A percentile compares a stretch with the other conserved stretches of the same genome.
phyloP scores from a whole-genome alignment of 1,140 invertebrate genomes.

The Dendrolimus kikuchii region DNA sequence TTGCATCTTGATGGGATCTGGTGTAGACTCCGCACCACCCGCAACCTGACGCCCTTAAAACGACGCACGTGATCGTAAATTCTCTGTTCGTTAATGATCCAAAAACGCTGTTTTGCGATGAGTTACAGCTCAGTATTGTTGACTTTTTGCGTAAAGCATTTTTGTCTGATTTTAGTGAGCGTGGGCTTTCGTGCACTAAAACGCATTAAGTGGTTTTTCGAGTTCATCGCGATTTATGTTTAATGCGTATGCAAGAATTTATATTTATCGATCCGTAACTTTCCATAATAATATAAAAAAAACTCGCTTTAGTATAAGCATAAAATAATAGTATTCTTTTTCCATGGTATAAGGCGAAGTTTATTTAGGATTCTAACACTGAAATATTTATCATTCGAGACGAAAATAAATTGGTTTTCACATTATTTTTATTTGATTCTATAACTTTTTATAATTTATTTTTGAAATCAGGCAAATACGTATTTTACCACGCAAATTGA shows the following conservation, averaged over 20 bases:
- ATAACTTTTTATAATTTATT: too few relatives aligned
- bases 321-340: not conserved
- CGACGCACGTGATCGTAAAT: slow-evolving; percentile 55
- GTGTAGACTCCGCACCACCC: slow-evolving; percentile 13
- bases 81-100: slow-evolving; percentile 51
- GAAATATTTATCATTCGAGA: too few relatives aligned
- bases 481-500: too few relatives aligned
- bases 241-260: slow-evolving; percentile 35
- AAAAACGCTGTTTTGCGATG: slow-evolving; percentile 40
- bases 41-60: slow-evolving; percentile 19
- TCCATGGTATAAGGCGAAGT: too few relatives aligned
- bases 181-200: slow-evolving; percentile 40
- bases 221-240: slow-evolving; percentile 46
- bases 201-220: slow-evolving; percentile 47
- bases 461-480: too few relatives aligned
- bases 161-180: slow-evolving; percentile 42
- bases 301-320: slow-evolving; percentile 27
- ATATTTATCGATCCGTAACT: slow-evolving; percentile 10
- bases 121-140: slow-evolving; percentile 49
- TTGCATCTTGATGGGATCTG: slow-evolving; percentile 42
- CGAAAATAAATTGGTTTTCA: too few relatives aligned
- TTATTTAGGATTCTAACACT: too few relatives aligned
- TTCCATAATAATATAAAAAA: too few relatives aligned
- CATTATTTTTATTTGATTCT: too few relatives aligned
- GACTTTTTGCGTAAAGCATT: slow-evolving; percentile 41